phyloP scores from a whole-genome alignment of 23 tunicate genomes.

The Ascidia mentula region DNA sequence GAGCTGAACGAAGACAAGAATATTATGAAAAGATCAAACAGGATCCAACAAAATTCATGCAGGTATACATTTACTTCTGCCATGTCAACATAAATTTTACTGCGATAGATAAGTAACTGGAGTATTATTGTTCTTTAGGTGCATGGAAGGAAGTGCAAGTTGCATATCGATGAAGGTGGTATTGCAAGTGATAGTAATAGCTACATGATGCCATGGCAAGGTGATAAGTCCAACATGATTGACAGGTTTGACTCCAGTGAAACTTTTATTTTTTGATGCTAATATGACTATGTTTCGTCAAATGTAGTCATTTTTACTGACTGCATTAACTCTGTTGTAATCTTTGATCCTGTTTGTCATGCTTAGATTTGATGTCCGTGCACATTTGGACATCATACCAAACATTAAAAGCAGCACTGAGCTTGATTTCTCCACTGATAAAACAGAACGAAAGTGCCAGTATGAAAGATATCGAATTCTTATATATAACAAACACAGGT shows the following conservation, averaged over 20 bases:
- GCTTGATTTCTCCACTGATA: constrained; percentile 1
- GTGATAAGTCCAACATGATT: constrained; percentile 81
- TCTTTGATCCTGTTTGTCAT: background rate
- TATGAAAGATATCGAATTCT: constrained; percentile 86
- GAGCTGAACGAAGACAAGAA: constrained; percentile 87
- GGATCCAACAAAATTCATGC: constrained; percentile 94
- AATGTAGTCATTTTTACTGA: background rate
- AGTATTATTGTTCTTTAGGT: constrained; percentile 24
- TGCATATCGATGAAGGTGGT: constrained; percentile 76
- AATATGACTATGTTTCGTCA: background rate
- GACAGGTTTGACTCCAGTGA: constrained; percentile 75
- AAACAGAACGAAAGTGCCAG: constrained; percentile 71
- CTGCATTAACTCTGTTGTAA: background rate
- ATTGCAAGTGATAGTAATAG: constrained; percentile 38
- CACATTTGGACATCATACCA: constrained; percentile 64
- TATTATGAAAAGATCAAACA: constrained; percentile 91
- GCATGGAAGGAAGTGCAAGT: constrained; percentile 71
- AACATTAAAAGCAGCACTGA: background rate
- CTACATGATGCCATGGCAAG: constrained; percentile 95
- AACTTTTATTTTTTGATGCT: background rate
- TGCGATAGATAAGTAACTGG: background rate
- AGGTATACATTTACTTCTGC: constrained; percentile 31
- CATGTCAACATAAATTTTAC: too few relatives aligned
- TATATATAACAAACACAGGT: constrained; percentile 85
- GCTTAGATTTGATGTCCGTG: constrained; percentile 92